A percentile compares a stretch with the other conserved stretches of the same genome.
These are phyloP conservation scores for Xenopus tropicalis DNA, from an alignment of 2,113 vertebrate genomes.

Conservation along the genomic window UCB_Xtro_10.0 CM004447.2:142394501-142395000, in stretches of 20 bases:
- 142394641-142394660: slow-evolving; percentile 62
- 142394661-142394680: slow-evolving; percentile 70
- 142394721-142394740: slow-evolving; percentile 63
- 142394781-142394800: slow-evolving; percentile 68
- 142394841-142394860: slow-evolving; percentile 66
- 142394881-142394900: slow-evolving; percentile 63
- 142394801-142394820: slow-evolving; percentile 63
- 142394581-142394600: slow-evolving; percentile 52
- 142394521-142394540: slow-evolving; percentile 61
- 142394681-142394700: slow-evolving; percentile 69
- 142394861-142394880: slow-evolving; percentile 62
- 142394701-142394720: slow-evolving; percentile 65
- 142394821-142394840: slow-evolving; percentile 68
- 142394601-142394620: slow-evolving; percentile 54
- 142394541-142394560: slow-evolving; percentile 56
- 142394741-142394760: slow-evolving; percentile 72
- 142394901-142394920: slow-evolving; percentile 65
- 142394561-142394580: slow-evolving; percentile 57
- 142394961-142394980: too few species aligned
- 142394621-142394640: slow-evolving; percentile 54
- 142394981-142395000: too few species aligned
- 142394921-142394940: slow-evolving; percentile 60
- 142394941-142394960: slow-evolving; percentile 4
- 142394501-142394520: slow-evolving; percentile 66
- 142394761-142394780: slow-evolving; percentile 66